Conservation (phyloP, 2,113 vertebrate genomes). For the Thamnaconus septentrionalis region DNA sequence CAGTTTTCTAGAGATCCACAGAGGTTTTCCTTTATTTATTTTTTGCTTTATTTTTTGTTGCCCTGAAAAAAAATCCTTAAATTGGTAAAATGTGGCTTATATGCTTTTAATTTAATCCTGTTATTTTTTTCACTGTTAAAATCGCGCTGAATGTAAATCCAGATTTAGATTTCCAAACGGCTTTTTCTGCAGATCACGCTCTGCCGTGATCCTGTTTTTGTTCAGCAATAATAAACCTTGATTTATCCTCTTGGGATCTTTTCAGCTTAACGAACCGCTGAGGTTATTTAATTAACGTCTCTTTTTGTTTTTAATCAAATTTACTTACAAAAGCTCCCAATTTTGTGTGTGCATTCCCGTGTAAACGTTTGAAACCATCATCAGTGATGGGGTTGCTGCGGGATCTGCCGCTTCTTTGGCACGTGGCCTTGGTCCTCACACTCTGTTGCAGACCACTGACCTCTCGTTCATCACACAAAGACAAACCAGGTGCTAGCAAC, state of each 20-base stretch:
- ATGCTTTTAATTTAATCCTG: too few species aligned
- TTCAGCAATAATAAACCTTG: background rate
- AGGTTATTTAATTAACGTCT: constrained; percentile 7
- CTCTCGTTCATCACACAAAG: constrained; percentile 48
- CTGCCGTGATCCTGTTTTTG: background rate
- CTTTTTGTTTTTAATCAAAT: background rate
- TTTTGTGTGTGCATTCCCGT: background rate
- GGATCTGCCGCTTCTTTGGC: background rate
- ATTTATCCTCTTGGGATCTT: background rate
- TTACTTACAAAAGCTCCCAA: background rate
- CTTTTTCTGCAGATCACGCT: background rate
- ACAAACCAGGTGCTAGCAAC: background rate
- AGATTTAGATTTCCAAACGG: background rate
- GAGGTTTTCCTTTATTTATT: too few species aligned
- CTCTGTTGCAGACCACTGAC: constrained; percentile 18
- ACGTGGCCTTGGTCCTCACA: constrained; percentile 4
- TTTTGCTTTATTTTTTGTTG: too few species aligned
- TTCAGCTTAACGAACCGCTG: background rate
- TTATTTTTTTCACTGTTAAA: too few species aligned
- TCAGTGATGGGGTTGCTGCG: background rate
- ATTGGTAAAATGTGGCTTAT: too few species aligned
- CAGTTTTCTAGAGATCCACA: too few species aligned
- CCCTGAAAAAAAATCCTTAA: too few species aligned
- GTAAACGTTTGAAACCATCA: background rate
- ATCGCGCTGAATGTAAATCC: background rate